Percentiles rank a stretch among this genome's conserved stretches.
Evolutionary conservation across 2,113 vertebrate genomes (phyloP).

Genomic region (Sakesphorus luctuosus): DNA sequence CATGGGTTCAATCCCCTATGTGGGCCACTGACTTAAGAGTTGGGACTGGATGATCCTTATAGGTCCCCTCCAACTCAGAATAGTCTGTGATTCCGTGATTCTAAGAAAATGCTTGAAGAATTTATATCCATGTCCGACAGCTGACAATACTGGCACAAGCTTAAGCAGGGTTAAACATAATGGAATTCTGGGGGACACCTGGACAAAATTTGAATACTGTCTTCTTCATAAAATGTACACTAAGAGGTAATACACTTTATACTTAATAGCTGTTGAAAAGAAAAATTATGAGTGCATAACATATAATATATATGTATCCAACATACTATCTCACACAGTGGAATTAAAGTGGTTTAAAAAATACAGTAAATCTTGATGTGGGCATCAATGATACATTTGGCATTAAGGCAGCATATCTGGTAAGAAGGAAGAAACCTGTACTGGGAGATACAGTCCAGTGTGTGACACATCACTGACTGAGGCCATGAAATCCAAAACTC

Average conservation of each 20-base stretch:
- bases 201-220: background rate
- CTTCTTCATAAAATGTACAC: background rate
- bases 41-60: no score
- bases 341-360: background rate
- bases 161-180: background rate
- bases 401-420: background rate
- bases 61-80: no score
- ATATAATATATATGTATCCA: background rate
- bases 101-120: background rate
- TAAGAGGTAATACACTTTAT: background rate
- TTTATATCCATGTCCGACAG: background rate
- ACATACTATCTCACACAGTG: background rate
- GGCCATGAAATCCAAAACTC: background rate
- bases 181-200: background rate
- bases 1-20: no score
- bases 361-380: background rate
- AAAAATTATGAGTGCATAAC: background rate
- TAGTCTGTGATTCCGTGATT: no score
- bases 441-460: background rate
- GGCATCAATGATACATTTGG: background rate
- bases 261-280: background rate
- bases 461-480: background rate
- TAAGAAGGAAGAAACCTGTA: background rate
- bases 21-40: no score
- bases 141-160: background rate